A percentile compares a stretch with the other conserved stretches of the same genome.
Evolutionary conservation across 2,888 invertebrate species (phyloP).

Genomic region (Netelia melanura): DNA sequence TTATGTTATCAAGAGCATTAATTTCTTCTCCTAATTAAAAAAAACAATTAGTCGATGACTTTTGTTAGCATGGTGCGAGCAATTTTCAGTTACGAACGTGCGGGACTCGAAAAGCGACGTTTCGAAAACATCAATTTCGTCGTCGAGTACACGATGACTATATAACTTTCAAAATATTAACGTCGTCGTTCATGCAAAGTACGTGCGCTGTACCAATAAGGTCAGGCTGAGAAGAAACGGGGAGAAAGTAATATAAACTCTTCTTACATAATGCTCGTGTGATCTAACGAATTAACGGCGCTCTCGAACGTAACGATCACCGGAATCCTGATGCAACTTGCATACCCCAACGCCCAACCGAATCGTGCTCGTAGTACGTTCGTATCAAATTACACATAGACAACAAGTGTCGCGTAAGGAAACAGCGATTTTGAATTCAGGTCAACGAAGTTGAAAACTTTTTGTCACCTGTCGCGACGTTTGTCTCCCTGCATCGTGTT

Average conservation of each 20-base stretch:
- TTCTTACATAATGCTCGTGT: slow-evolving; percentile 75
- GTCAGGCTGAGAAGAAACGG: slow-evolving; percentile 69
- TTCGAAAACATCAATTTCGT: background rate
- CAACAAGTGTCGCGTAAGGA: too few species aligned
- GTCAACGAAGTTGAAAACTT: too few species aligned
- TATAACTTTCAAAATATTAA: slow-evolving; percentile 62
- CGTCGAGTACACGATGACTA: background rate
- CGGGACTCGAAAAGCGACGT: background rate
- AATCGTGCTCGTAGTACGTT: background rate
- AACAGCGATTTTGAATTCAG: too few species aligned
- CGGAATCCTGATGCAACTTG: slow-evolving; percentile 63
- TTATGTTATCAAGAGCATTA: too few species aligned
- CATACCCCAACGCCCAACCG: slow-evolving; percentile 35
- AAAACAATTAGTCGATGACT: too few species aligned
- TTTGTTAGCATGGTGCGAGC: too few species aligned
- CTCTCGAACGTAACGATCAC: slow-evolving; percentile 63
- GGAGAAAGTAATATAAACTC: slow-evolving; percentile 76
- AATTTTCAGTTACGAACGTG: background rate
- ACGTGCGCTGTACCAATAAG: slow-evolving; percentile 67
- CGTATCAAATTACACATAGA: too few species aligned
- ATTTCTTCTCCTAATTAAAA: too few species aligned
- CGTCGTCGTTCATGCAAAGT: slow-evolving; percentile 13
- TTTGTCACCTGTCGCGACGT: too few species aligned
- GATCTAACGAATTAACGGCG: slow-evolving; percentile 81
- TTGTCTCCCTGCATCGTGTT: too few species aligned